Evolutionary conservation across 1,140 invertebrate genomes (phyloP).

Genomic region (Apis laboriosa): DNA sequence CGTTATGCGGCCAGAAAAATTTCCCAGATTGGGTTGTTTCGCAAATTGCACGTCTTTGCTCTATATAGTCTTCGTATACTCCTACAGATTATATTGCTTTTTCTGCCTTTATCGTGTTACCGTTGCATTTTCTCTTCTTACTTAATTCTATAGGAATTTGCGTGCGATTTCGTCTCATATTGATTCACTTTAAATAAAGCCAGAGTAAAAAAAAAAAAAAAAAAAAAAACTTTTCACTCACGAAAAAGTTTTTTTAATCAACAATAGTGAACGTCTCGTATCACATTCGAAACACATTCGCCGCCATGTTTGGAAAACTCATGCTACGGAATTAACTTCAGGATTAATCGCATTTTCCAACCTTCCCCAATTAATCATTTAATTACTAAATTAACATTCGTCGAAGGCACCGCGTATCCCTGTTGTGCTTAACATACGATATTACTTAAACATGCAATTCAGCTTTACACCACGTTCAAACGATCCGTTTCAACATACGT

Average conservation of each 20-base stretch:
- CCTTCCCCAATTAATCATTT: background rate
- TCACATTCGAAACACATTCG: too few relatives aligned
- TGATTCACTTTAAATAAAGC: too few relatives aligned
- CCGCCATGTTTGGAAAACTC: too few relatives aligned
- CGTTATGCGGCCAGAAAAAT: background rate
- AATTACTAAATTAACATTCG: background rate
- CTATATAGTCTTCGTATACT: background rate
- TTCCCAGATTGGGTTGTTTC: conserved; percentile 2
- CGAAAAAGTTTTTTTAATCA: too few relatives aligned
- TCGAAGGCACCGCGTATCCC: background rate
- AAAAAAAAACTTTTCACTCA: too few relatives aligned
- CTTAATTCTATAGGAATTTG: background rate
- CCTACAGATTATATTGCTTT: background rate
- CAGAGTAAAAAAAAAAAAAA: too few relatives aligned
- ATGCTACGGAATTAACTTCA: too few relatives aligned
- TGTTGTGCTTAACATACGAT: background rate
- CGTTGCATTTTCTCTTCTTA: too few relatives aligned
- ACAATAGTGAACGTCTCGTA: too few relatives aligned
- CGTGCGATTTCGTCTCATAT: background rate
- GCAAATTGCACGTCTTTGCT: conserved; percentile 2
- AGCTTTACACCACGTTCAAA: too few relatives aligned
- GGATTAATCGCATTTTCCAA: background rate
- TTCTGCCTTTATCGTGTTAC: background rate
- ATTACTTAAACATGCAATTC: too few relatives aligned
- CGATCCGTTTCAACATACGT: too few relatives aligned